Evolutionary conservation across 2,888 invertebrate genomes (phyloP), one percentile per base, ranked within the genome.

Genomic region (Itoplectis maculator): DNA sequence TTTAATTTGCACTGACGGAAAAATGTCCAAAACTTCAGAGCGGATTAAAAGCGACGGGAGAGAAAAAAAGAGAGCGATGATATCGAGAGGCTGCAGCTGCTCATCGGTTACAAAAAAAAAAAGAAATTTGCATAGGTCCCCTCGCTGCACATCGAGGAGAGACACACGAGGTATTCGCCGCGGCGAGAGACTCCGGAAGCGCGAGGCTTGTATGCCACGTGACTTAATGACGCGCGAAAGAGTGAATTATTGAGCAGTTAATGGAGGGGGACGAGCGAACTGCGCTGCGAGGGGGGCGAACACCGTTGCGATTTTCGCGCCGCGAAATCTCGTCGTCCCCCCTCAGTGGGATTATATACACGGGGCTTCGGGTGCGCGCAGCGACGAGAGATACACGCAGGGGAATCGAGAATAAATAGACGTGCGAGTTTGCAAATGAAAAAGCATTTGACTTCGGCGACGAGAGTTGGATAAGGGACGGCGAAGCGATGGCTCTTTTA

Each of bases 201-300:
- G 35, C 35, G 3, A 2, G 13, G 56, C 29, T 18, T 18, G 8
- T 37, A 59, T 15, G 51, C 37, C 18, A 18, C 0, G 49, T 65
- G 63, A 77, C 77, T 78, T 78, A 78, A 78, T 72, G 78, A 78
- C 51, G n/a, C 70, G 54, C 35, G 20, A 45, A 63, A 65, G 54
- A 72, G 63, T 63, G 70, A 70, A 78, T 72, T 70, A 78, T 73
- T 42, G 65, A 40, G 37, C 42, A 42, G 56, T 70, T 56, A 47
- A 56, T 13, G 35, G 18, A 54, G 42, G 40, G 42, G 40, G 51
- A 18, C 37, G 59, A 15, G 37, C 35, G 59, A n/a, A 59, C 35
- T 35, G 37, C 59, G n/a, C n/a, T n/a, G n/a, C 13, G n/a, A 59
- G 15, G 5, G 8, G 59, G 59, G 59, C 8, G 37, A 59, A 59